These are phyloP conservation scores for Coptotermes formosanus DNA, from an alignment of 1,140 invertebrate genomes.

Conservation along the genomic window DNA sequence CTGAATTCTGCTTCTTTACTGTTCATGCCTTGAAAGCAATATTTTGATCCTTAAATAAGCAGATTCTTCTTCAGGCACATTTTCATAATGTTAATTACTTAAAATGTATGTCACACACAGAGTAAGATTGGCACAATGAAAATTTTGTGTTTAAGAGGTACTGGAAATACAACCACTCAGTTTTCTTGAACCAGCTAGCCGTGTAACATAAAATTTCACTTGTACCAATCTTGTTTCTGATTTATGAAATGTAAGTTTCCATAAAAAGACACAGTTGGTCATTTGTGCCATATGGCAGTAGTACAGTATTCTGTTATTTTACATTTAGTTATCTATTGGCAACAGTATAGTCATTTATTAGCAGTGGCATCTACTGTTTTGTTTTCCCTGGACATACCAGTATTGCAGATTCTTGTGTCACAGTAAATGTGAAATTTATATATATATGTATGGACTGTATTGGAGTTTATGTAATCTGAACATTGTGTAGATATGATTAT, in stretches of 20 bases:
- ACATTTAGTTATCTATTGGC: background rate
- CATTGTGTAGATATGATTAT: background rate
- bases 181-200: background rate
- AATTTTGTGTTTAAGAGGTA: background rate
- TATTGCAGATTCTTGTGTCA: background rate
- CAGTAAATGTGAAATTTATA: background rate
- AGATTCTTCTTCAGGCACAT: background rate
- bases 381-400: too few relatives aligned
- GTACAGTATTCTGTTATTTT: background rate
- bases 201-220: background rate
- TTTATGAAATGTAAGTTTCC: background rate
- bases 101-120: background rate
- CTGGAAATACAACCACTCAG: background rate
- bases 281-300: background rate
- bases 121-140: conserved; percentile 1
- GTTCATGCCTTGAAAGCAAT: background rate
- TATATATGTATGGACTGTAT: background rate
- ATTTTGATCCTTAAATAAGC: background rate
- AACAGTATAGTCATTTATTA: background rate
- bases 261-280: background rate
- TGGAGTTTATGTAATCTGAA: background rate
- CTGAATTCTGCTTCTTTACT: background rate
- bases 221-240: conserved; percentile 10
- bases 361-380: background rate
- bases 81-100: background rate